These are phyloP conservation scores for Macrophya alboannulata DNA, from an alignment of 2,888 invertebrate genomes.

Conservation along the genomic window DNA sequence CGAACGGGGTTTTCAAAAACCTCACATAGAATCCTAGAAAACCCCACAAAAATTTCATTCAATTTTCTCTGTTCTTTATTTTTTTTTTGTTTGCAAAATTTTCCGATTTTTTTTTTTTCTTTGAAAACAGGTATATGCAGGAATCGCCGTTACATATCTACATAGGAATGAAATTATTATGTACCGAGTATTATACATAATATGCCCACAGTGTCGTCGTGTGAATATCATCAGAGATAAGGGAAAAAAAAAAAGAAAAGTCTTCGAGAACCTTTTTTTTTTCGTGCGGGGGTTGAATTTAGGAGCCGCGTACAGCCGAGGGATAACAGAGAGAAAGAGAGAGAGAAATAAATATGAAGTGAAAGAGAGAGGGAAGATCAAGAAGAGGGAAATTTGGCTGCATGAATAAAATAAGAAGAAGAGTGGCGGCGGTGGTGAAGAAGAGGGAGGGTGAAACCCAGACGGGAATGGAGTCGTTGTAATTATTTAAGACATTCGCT, in stretches of 20 bases:
- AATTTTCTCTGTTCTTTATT: too few relatives aligned
- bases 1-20: too few relatives aligned
- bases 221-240: neutral
- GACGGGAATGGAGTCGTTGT: slow-evolving; percentile 57
- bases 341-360: neutral
- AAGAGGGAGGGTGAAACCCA: slow-evolving; percentile 54
- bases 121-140: too few relatives aligned
- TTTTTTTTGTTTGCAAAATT: too few relatives aligned
- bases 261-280: neutral
- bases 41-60: too few relatives aligned
- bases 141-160: neutral
- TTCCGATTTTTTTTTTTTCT: too few relatives aligned
- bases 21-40: too few relatives aligned
- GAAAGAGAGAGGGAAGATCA: neutral
- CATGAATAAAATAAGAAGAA: slow-evolving; percentile 62
- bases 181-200: neutral
- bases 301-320: neutral
- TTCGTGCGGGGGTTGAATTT: neutral
- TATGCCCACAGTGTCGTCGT: slow-evolving; percentile 4
- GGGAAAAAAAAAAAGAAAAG: neutral
- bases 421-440: slow-evolving; percentile 40
- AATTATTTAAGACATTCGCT: slow-evolving; percentile 60
- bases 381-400: slow-evolving; percentile 57
- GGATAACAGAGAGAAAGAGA: too few relatives aligned
- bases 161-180: too few relatives aligned